phyloP scores from a whole-genome alignment of 2,797 vertebrate genomes.

The Hyperoplus immaculatus region DNA sequence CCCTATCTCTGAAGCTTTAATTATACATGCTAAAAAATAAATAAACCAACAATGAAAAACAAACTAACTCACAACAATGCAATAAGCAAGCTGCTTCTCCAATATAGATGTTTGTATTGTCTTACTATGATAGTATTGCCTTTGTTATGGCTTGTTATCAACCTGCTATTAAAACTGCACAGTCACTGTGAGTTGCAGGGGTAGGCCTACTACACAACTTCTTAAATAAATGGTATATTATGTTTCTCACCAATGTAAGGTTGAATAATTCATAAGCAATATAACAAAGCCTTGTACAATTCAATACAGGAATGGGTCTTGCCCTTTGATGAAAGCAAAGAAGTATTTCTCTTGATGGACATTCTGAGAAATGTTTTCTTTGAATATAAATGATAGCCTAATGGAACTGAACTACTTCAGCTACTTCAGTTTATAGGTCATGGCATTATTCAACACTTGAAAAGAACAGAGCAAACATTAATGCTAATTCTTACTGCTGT shows the following conservation, averaged over 20 bases:
- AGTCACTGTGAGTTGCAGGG: not conserved
- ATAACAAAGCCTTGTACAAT: too few relatives aligned
- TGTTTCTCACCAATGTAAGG: not conserved
- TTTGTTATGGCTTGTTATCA: not conserved
- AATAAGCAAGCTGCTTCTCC: not conserved
- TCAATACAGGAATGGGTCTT: too few relatives aligned
- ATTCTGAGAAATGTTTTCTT: too few relatives aligned
- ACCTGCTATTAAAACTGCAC: not conserved
- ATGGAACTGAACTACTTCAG: too few relatives aligned
- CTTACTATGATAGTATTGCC: not conserved
- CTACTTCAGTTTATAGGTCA: not conserved
- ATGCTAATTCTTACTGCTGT: not conserved
- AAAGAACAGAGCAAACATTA: not conserved
- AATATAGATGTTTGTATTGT: not conserved
- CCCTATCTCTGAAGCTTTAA: not conserved
- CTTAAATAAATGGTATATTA: not conserved
- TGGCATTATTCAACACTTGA: not conserved
- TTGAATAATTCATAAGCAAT: not conserved
- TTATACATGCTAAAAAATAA: not conserved
- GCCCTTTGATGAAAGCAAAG: too few relatives aligned
- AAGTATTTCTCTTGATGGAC: too few relatives aligned
- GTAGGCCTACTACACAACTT: not conserved
- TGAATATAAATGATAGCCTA: too few relatives aligned
- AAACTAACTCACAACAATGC: not conserved
- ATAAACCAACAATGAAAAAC: not conserved